These are phyloP conservation scores for Drosophila maculinotata DNA, from an alignment of 2,888 invertebrate species.

Conservation along the genomic window DNA sequence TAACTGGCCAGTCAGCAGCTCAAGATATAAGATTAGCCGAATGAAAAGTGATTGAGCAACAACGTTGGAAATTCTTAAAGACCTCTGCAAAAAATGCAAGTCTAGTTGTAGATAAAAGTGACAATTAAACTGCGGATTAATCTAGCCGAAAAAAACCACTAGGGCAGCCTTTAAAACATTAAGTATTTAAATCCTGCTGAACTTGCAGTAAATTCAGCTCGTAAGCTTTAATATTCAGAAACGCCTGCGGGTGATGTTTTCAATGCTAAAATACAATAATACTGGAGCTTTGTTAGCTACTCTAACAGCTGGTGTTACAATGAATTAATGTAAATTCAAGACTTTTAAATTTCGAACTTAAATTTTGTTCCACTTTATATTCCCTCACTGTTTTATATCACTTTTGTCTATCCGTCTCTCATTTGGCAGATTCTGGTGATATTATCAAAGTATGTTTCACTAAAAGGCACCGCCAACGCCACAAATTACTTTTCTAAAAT, in stretches of 20 bases:
- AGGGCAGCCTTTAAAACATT: too few species aligned
- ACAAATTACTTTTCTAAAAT: constrained; percentile 9
- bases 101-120: not conserved
- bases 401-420: not conserved
- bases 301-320: too few species aligned
- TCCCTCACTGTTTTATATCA: not conserved
- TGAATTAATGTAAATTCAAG: not conserved
- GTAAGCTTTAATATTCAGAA: not conserved
- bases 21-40: constrained; percentile 46
- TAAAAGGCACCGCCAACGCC: constrained; percentile 31
- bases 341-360: not conserved
- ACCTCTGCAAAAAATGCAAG: constrained; percentile 1
- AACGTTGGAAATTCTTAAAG: constrained; percentile 1
- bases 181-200: too few species aligned
- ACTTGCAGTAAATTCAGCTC: not conserved
- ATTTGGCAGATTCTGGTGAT: not conserved
- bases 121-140: not conserved
- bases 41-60: constrained; percentile 35
- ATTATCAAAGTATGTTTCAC: constrained; percentile 10
- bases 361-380: not conserved
- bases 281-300: too few species aligned
- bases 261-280: too few species aligned
- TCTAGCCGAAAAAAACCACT: not conserved
- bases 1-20: constrained; percentile 41
- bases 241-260: not conserved